Evolutionary conservation across 1,140 invertebrate genomes (phyloP), one percentile per base, ranked within the genome.

Genomic region (Meloidogyne floridensis): DNA sequence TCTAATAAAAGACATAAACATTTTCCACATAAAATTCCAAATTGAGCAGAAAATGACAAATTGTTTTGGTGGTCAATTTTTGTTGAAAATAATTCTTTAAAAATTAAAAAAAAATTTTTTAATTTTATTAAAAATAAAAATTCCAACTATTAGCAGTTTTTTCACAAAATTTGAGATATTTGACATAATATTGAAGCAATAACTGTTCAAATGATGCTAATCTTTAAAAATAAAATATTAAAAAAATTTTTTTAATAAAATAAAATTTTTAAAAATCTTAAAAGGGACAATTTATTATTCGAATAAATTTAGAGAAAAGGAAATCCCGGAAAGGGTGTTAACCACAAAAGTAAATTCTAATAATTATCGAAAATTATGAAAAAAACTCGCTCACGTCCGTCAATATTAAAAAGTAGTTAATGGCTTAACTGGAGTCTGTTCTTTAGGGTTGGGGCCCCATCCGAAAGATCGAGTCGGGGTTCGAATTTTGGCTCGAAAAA

Each of bases 91-190:
- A 83, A 15, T 42, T 86, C 83, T 84, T 32, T 32, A 32, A 32
- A 20, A 32, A 32, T 32, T 32, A 32, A 32, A 75, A 84, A 72
- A 72, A 81, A 73, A 47, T 80, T 59, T 81, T 42, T 59, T 13
- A 80, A 81, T 20, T 0, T 15, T 79, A 80, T 47, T 18, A 53
- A 43, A 10, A 80, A 10, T 32, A 42, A 51, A n/a, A 81, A 75
- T 2, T 85, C 87, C 88, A 91, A 93, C 93, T 91, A 92, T 91
- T 92, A n/a, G 93, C 92, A 80, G 93, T 92, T 87, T 93, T 94
- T 89, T 98, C 95, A 81, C 98, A 90, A 87, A 93, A 93, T 87
- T 95, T 94, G 15, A 98, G 90, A 91, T 95, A 98, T 72, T 93
- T 92, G 90, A 95, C 95, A 89, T 98, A 98, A 88, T 94, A 93